phyloP scores from a whole-genome alignment of 2,113 vertebrate genomes.

The Sapajus apella region DNA sequence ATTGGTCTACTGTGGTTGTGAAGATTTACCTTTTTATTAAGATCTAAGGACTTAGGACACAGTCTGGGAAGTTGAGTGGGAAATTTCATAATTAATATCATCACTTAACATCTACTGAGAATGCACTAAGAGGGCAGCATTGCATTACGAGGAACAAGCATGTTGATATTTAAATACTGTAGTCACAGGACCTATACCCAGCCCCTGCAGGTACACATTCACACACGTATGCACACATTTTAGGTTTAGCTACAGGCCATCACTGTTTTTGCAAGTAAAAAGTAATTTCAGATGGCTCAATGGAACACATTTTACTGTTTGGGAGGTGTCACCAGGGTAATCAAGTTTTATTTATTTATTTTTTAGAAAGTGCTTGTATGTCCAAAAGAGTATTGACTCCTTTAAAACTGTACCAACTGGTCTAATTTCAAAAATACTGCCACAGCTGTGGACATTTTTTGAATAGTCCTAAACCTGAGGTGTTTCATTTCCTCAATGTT shows the following conservation, averaged over 20 bases:
- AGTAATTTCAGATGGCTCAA: background rate
- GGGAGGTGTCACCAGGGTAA: background rate
- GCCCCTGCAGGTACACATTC: too few species aligned
- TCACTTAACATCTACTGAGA: background rate
- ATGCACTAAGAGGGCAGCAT: background rate
- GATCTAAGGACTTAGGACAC: background rate
- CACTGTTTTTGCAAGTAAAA: background rate
- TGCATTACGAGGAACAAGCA: background rate
- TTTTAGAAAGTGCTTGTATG: background rate
- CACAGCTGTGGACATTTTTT: background rate
- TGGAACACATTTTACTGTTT: slow-evolving; percentile 3
- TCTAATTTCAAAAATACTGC: background rate
- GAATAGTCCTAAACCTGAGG: background rate
- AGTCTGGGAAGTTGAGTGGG: background rate
- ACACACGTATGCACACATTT: background rate
- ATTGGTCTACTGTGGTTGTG: background rate
- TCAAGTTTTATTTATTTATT: background rate
- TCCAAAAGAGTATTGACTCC: background rate
- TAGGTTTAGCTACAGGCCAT: background rate
- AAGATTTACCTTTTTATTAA: slow-evolving; percentile 15
- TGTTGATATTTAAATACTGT: background rate
- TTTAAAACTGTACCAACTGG: background rate
- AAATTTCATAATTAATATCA: background rate
- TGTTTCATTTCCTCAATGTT: background rate
- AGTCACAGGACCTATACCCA: background rate